Evolutionary conservation across 1,140 invertebrate genomes (phyloP).

Genomic region (Colletes gigas): DNA sequence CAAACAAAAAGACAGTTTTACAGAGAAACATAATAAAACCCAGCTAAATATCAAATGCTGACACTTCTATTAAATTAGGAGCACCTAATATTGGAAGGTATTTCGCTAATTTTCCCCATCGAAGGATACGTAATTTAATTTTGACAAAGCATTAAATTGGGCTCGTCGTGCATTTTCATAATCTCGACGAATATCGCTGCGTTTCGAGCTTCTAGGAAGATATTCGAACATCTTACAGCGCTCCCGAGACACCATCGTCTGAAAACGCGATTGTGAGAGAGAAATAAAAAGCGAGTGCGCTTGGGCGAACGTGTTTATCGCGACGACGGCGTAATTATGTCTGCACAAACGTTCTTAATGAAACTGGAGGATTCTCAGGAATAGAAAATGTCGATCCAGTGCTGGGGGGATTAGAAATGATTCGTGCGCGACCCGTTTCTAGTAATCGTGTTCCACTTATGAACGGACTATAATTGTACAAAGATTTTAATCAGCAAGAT

Average conservation of each 20-base stretch:
- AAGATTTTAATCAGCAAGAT: background rate
- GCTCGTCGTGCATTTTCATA: background rate
- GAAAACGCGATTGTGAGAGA: background rate
- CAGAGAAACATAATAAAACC: too few species aligned
- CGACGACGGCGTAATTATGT: conserved; percentile 10
- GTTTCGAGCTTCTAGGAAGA: background rate
- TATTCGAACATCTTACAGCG: background rate
- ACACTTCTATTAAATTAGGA: too few species aligned
- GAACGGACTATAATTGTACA: background rate
- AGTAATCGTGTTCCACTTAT: background rate
- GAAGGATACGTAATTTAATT: too few species aligned
- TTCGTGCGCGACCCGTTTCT: background rate
- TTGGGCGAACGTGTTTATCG: conserved; percentile 30
- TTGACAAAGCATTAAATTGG: too few species aligned
- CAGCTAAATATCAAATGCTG: too few species aligned
- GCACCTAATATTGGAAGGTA: too few species aligned
- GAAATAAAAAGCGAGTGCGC: background rate
- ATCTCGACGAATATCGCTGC: background rate
- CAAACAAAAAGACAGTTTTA: too few species aligned
- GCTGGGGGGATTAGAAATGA: background rate
- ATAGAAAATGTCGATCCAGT: background rate
- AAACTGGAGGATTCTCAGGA: background rate
- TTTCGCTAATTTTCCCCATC: too few species aligned
- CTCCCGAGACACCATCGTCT: conserved; percentile 16
- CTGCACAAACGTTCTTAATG: conserved; percentile 2